Percentiles rank a stretch among this genome's conserved stretches.
Conservation (phyloP, 1,140 invertebrate genomes). For the Tenebrio molitor region DNA sequence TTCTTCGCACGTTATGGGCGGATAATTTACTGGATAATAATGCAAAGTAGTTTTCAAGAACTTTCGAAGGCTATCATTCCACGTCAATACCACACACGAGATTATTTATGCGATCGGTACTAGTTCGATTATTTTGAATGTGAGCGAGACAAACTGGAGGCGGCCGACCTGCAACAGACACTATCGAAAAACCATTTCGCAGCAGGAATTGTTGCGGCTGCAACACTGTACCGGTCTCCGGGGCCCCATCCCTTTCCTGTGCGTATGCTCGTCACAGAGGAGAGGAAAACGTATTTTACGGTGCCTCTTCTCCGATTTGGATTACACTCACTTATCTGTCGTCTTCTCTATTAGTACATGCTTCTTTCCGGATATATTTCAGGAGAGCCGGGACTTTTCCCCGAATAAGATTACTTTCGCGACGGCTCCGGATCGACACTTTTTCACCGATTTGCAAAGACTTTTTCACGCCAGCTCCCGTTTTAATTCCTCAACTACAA, state of each 20-base stretch:
- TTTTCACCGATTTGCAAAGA: constrained; percentile 21
- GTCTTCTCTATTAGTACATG: constrained; percentile 41
- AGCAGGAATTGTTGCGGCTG: background rate
- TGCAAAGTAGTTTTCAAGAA: constrained; percentile 38
- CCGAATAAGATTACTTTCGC: constrained; percentile 37
- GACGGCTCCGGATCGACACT: constrained; percentile 16
- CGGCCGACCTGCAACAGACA: constrained; percentile 32
- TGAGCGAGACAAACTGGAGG: too few relatives aligned
- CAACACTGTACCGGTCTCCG: constrained; percentile 32
- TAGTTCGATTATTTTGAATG: constrained; percentile 7
- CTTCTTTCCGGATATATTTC: constrained; percentile 39
- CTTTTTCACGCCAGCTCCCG: background rate
- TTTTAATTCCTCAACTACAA: too few relatives aligned
- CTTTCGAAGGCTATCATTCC: constrained; percentile 39
- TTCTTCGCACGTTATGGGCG: constrained; percentile 11
- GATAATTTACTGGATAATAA: constrained; percentile 43
- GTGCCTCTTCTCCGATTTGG: constrained; percentile 37
- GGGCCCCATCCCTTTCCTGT: constrained; percentile 9
- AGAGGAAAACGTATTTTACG: constrained; percentile 40
- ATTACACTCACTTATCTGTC: constrained; percentile 47
- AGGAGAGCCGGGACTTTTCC: background rate
- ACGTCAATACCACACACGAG: constrained; percentile 35
- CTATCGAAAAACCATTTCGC: constrained; percentile 41
- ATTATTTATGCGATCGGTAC: constrained; percentile 15
- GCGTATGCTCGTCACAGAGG: constrained; percentile 27